Percentiles rank a stretch among this genome's conserved stretches.
Conservation (phyloP, 2,797 vertebrate species). For the Nyctalus aviator region DNA sequence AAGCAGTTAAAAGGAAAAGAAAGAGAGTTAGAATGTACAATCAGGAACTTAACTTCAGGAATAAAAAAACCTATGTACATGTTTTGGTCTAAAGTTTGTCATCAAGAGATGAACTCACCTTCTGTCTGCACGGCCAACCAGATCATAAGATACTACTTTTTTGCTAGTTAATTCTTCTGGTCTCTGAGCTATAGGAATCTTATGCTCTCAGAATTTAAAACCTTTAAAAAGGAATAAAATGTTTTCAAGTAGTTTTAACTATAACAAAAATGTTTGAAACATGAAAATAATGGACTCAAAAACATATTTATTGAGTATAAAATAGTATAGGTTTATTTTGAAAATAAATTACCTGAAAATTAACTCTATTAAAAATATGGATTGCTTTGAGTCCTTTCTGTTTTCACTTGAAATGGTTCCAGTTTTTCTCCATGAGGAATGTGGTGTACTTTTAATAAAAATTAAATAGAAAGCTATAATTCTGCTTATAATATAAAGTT, state of each 20-base stretch:
- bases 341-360: slow-evolving; percentile 82
- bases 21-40: neutral
- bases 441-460: slow-evolving; percentile 14
- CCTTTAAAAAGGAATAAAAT: slow-evolving; percentile 60
- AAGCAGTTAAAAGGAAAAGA: neutral
- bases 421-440: slow-evolving; percentile 14
- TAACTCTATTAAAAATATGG: slow-evolving; percentile 48
- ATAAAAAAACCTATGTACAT: neutral
- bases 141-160: neutral
- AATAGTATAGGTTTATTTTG: slow-evolving; percentile 68
- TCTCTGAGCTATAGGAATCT: slow-evolving; percentile 47
- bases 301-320: slow-evolving; percentile 54
- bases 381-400: neutral
- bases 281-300: slow-evolving; percentile 73
- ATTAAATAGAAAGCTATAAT: neutral
- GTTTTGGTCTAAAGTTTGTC: neutral
- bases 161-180: neutral
- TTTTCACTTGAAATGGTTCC: neutral
- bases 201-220: slow-evolving; percentile 62
- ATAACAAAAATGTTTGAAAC: neutral
- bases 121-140: neutral
- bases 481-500: slow-evolving; percentile 10
- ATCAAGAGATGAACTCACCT: neutral
- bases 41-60: neutral
- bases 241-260: slow-evolving; percentile 67